phyloP scores from a whole-genome alignment of 2,888 invertebrate species.

The Phaedon cochleariae region DNA sequence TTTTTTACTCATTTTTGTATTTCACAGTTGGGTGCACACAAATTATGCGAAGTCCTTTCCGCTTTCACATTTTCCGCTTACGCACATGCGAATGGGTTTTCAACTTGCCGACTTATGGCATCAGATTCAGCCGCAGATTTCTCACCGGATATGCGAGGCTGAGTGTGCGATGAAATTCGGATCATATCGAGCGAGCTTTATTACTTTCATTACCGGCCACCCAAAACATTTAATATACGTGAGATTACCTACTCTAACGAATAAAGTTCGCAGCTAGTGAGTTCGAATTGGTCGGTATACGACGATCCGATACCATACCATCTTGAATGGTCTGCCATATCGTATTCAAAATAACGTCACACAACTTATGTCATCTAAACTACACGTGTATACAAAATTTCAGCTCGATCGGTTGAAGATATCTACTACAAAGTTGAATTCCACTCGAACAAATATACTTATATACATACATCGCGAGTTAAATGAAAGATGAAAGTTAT shows the following conservation, averaged over 20 bases:
- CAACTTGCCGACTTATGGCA: background rate
- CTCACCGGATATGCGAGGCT: background rate
- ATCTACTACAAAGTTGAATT: too few species aligned
- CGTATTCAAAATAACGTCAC: too few species aligned
- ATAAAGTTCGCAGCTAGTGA: conserved; percentile 12
- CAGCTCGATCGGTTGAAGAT: too few species aligned
- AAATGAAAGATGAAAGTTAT: too few species aligned
- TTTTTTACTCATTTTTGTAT: background rate
- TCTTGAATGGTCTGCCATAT: too few species aligned
- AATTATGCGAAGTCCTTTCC: background rate
- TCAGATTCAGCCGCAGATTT: background rate
- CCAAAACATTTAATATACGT: background rate
- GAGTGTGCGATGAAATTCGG: background rate
- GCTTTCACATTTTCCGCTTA: background rate
- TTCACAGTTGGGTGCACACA: background rate
- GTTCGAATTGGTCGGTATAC: too few species aligned
- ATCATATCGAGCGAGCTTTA: background rate
- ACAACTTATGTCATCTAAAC: too few species aligned
- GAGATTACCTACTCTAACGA: background rate
- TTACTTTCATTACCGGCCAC: background rate
- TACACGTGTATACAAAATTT: too few species aligned
- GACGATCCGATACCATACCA: too few species aligned
- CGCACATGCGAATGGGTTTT: background rate
- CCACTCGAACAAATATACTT: too few species aligned
- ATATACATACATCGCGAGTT: too few species aligned